These are phyloP conservation scores for Stenodema calcarata DNA, from an alignment of 2,888 invertebrate genomes.

Conservation along the genomic window DNA sequence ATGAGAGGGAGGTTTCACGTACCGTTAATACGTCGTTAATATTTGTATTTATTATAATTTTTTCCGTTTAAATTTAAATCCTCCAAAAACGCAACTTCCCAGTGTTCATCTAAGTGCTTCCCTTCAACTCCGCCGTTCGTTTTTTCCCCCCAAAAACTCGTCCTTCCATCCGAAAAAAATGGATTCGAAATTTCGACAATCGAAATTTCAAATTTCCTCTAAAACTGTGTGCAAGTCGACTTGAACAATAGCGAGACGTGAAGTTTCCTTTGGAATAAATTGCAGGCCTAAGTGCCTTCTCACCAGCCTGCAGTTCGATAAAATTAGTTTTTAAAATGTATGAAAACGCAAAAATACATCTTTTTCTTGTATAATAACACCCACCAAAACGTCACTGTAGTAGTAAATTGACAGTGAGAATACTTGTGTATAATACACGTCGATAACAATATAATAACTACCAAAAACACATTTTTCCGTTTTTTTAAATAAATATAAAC, in stretches of 20 bases:
- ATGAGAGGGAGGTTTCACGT: no score
- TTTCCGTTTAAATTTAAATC: no score
- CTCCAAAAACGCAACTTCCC: neutral
- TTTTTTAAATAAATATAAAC: neutral
- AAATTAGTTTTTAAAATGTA: neutral
- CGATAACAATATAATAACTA: neutral
- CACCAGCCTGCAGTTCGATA: constrained; percentile 19
- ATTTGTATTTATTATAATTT: no score
- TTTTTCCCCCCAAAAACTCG: neutral
- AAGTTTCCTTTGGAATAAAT: neutral
- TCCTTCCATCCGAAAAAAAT: no score
- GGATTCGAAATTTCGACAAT: neutral
- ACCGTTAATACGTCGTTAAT: no score
- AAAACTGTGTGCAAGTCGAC: neutral
- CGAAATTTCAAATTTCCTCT: no score
- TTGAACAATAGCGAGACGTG: neutral
- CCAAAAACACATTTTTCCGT: neutral
- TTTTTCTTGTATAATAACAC: no score
- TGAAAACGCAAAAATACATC: no score
- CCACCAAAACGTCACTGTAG: neutral
- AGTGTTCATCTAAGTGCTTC: neutral
- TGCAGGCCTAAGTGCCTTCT: constrained; percentile 37
- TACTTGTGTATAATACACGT: constrained; percentile 15
- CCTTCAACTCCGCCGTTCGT: neutral
- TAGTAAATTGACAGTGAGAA: neutral